Evolutionary conservation across 1,140 invertebrate species (phyloP).

Genomic region (Drosophila nigromelanica): DNA sequence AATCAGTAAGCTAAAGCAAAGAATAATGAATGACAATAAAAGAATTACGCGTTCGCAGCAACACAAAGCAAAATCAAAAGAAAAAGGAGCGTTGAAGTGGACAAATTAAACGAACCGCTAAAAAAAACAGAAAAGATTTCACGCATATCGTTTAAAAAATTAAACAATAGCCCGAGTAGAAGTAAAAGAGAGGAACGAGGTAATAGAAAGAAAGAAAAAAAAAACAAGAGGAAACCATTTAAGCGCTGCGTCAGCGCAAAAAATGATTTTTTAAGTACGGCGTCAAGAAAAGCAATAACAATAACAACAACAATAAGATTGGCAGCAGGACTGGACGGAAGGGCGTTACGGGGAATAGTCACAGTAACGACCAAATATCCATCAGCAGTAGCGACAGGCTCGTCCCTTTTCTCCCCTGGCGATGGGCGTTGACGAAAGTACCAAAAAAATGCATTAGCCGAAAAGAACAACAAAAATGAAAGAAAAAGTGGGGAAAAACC

Average conservation of each 20-base stretch:
- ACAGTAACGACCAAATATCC: constrained; percentile 71
- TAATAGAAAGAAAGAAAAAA: constrained; percentile 1
- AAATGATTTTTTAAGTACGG: constrained; percentile 71
- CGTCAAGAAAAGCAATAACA: constrained; percentile 19
- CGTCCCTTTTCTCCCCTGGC: neutral
- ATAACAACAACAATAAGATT: neutral
- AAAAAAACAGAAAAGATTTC: constrained; percentile 21
- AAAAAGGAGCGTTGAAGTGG: constrained; percentile 2
- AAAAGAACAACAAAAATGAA: constrained; percentile 15
- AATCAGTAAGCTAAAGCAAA: constrained; percentile 12
- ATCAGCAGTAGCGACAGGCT: constrained; percentile 46
- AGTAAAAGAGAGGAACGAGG: constrained; percentile 5
- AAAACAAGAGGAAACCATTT: constrained; percentile 25
- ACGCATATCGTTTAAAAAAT: constrained; percentile 35
- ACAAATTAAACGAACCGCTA: constrained; percentile 9
- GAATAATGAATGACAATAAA: constrained; percentile 20
- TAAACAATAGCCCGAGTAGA: constrained; percentile 5
- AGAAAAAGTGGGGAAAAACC: constrained; percentile 11
- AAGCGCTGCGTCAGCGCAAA: constrained; percentile 63
- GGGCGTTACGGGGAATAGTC: constrained; percentile 12
- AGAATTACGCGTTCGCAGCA: neutral
- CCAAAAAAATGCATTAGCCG: constrained; percentile 47
- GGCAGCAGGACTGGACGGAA: neutral
- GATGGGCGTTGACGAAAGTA: constrained; percentile 30
- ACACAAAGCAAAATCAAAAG: neutral